Conservation (phyloP, 2,888 invertebrate species). For the Calephelis perditalis region DNA sequence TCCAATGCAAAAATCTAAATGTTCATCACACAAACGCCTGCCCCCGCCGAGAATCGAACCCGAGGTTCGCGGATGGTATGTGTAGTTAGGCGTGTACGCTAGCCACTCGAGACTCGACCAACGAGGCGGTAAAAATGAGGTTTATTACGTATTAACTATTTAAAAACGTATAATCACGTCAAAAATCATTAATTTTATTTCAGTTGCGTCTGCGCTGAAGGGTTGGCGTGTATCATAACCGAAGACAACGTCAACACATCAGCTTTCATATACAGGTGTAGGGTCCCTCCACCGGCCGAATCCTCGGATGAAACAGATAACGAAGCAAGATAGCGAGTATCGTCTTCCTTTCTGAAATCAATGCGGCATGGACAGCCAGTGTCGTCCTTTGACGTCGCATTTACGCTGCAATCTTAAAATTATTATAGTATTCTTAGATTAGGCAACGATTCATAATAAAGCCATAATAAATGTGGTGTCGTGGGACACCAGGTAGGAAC, state of each 20-base stretch:
- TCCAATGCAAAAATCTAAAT: too few relatives aligned
- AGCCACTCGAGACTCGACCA: too few relatives aligned
- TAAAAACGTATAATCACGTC: too few relatives aligned
- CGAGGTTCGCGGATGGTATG: too few relatives aligned
- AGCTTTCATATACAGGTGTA: conserved; percentile 38
- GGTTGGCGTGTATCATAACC: conserved; percentile 29
- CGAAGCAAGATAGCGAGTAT: conserved; percentile 32
- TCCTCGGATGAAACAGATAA: background rate
- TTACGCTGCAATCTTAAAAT: background rate
- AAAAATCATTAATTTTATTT: conserved; percentile 12
- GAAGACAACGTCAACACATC: conserved; percentile 33
- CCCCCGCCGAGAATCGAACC: too few relatives aligned
- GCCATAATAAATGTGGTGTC: background rate
- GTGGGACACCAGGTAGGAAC: too few relatives aligned
- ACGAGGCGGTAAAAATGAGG: too few relatives aligned
- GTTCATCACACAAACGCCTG: too few relatives aligned
- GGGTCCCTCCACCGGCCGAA: conserved; percentile 10
- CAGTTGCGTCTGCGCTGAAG: conserved; percentile 44
- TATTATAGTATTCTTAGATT: background rate
- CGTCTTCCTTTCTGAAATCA: background rate
- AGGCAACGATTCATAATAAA: background rate
- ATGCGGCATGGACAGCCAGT: background rate
- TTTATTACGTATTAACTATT: too few relatives aligned
- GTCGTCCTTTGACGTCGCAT: conserved; percentile 13
- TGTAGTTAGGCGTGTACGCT: too few relatives aligned